Base-by-base conservation (phyloP, 2,113 vertebrate genomes). In the Campylomormyrus numenius region DNA sequence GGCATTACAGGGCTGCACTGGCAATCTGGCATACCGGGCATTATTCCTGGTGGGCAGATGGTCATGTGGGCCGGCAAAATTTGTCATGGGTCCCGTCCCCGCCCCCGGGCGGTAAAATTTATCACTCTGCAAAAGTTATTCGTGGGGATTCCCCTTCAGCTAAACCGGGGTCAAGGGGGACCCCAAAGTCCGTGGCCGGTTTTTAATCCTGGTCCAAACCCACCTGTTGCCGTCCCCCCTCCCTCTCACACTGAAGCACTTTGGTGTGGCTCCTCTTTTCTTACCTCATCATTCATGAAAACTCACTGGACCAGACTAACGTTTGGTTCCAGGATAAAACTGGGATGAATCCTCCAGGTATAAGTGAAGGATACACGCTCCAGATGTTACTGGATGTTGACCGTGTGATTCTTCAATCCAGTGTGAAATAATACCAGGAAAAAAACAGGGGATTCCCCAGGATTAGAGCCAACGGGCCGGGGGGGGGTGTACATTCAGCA, bases 361-460 rank as follows among this genome's bases (percentile, higher is more conserved):
- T n/a, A 85, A 45, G 74, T 42, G 17, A 39, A 48, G 21, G 39
- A n/a, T 1, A 19, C 10, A 5, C 21, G n/a, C 83, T 48, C 45
- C 83, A 85, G 83, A 85, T 85, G 83, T 48, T 48, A 2, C 35
- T 45, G 19, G 39, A 83, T 19, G 21, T 13, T 85, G 83, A 48
- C 45, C 19, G 45, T 85, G 24, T 48, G 45, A 48, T 45, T 85
- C 45, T 85, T 45, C 45, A 85, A 24, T 83, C 83, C 83, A 24
- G 15, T 10, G 19, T 85, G 45, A 85, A 45, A 48, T 85, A 24
- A 85, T 85, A 85, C 42, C 39, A 35, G 35, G 13, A 46, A 15
- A 84, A 84, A 21, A 84, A 42, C 39, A 21, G 45, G 83, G 83
- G n/a, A 85, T 85, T 85, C 83, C 83, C 42, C 83, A 85, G 83